These are phyloP conservation scores for Alcis repandata DNA, from an alignment of 2,888 invertebrate species.

Conservation along the genomic window DNA sequence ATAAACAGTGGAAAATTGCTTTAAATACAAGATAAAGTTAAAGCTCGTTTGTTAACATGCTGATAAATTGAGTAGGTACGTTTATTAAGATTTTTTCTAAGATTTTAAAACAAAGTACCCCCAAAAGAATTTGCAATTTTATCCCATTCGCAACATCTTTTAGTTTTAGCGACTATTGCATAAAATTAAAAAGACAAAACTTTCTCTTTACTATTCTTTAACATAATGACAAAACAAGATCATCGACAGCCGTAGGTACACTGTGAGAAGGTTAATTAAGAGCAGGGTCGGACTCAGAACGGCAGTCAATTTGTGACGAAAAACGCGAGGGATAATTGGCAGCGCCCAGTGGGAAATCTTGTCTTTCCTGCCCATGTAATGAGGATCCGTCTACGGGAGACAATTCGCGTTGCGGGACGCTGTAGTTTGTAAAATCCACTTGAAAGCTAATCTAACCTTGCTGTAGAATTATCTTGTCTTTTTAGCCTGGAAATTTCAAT, in stretches of 20 bases:
- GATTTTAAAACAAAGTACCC: not conserved
- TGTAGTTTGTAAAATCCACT: conserved; percentile 6
- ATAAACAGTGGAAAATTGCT: too few relatives aligned
- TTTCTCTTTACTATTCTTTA: too few relatives aligned
- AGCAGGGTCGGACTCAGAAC: conserved; percentile 25
- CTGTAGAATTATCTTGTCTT: too few relatives aligned
- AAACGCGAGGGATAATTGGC: conserved; percentile 37
- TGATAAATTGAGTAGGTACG: too few relatives aligned
- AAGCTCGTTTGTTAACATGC: too few relatives aligned
- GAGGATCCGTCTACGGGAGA: conserved; percentile 21
- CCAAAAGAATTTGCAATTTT: too few relatives aligned
- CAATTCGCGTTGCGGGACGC: not conserved
- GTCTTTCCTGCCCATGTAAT: conserved; percentile 25
- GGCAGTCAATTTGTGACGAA: conserved; percentile 38
- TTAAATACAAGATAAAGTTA: too few relatives aligned
- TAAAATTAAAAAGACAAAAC: too few relatives aligned
- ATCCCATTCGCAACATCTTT: too few relatives aligned
- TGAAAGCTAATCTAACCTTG: too few relatives aligned
- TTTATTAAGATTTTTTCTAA: not conserved
- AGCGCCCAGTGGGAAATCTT: conserved; percentile 42
- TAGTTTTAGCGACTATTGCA: too few relatives aligned
- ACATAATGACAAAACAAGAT: not conserved
- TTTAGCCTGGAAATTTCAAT: too few relatives aligned
- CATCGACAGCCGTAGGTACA: not conserved
- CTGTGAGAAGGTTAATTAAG: conserved; percentile 27